phyloP scores from a whole-genome alignment of 2,888 invertebrate genomes.

The Strigamia maritima region DNA sequence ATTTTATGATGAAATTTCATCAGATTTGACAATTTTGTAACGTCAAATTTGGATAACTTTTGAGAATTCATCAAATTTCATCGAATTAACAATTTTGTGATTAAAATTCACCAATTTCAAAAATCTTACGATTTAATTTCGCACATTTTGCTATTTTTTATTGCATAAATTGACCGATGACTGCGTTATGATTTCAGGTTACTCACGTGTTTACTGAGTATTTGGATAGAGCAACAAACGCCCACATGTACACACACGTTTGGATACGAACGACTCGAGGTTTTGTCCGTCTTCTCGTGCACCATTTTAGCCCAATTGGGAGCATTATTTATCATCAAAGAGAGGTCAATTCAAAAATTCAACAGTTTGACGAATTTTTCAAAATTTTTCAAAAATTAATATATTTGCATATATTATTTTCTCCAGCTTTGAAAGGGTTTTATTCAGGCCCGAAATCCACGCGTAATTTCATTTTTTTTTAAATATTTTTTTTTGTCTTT shows the following conservation, averaged over 20 bases:
- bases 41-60: no score
- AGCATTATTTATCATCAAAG: slow-evolving; percentile 41
- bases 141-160: no score
- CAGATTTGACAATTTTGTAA: no score
- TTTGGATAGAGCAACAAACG: slow-evolving; percentile 21
- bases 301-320: slow-evolving; percentile 40
- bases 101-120: no score
- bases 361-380: no score
- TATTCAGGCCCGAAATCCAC: background rate
- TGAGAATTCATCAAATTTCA: no score
- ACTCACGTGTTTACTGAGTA: background rate
- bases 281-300: slow-evolving; percentile 40
- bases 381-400: background rate
- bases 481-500: background rate
- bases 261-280: slow-evolving; percentile 41
- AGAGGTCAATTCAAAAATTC: slow-evolving; percentile 39
- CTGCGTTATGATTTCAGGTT: background rate
- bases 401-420: background rate
- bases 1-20: no score
- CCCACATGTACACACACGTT: background rate
- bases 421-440: background rate
- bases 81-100: no score
- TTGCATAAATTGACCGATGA: no score
- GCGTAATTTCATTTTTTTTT: background rate
- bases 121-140: no score